Conservation (phyloP, 2,888 invertebrate genomes). For the Lissonota sp. region DNA sequence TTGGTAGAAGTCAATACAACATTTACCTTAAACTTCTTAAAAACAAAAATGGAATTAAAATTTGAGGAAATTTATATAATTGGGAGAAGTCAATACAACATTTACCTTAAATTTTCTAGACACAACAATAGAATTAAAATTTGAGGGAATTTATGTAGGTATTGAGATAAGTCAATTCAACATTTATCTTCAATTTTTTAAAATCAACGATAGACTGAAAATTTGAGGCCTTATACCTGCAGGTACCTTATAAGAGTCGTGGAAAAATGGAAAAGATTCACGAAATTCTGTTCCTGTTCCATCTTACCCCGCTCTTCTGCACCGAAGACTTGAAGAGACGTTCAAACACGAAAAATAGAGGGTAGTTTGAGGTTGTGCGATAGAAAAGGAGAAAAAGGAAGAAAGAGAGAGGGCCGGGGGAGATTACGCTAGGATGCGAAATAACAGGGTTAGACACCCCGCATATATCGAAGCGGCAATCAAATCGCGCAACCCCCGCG, state of each 20-base stretch:
- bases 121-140: too few species aligned
- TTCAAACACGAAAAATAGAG: conserved; percentile 57
- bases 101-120: too few species aligned
- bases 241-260: conserved; percentile 2
- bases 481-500: conserved; percentile 76
- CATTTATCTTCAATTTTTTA: too few species aligned
- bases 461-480: conserved; percentile 80
- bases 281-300: neutral
- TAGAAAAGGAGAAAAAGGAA: conserved; percentile 17
- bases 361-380: conserved; percentile 37
- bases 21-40: too few species aligned
- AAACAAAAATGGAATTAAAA: too few species aligned
- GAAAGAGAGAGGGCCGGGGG: conserved; percentile 21
- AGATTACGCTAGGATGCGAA: conserved; percentile 70
- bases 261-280: neutral
- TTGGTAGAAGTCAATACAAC: too few species aligned
- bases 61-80: too few species aligned
- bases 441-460: conserved; percentile 80
- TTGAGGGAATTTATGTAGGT: too few species aligned
- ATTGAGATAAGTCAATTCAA: too few species aligned
- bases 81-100: too few species aligned
- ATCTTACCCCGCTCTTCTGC: neutral
- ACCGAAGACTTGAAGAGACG: conserved; percentile 21
- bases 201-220: too few species aligned
- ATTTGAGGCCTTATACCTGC: too few species aligned